phyloP scores from a whole-genome alignment of 2,888 invertebrate genomes.

The Rambutsinella grinnellia region DNA sequence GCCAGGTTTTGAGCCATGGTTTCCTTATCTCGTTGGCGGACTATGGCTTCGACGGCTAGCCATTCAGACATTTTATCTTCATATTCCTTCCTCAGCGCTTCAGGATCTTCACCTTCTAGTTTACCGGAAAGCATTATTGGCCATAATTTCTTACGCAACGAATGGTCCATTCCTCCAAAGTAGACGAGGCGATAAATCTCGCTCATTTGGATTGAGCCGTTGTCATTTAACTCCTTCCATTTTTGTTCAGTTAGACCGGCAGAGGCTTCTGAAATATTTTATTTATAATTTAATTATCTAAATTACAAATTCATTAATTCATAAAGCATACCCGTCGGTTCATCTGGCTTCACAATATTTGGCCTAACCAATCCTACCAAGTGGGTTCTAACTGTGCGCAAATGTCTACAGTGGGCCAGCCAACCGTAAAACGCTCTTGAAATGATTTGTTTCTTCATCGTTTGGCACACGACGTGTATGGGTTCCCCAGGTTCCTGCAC shows the following conservation, averaged over 20 bases:
- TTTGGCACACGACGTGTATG: conserved; percentile 86
- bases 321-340: conserved; percentile 64
- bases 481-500: conserved; percentile 69
- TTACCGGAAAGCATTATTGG: conserved; percentile 63
- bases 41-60: conserved; percentile 94
- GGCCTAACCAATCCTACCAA: conserved; percentile 83
- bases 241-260: conserved; percentile 80
- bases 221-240: conserved; percentile 79
- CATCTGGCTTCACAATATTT: conserved; percentile 75
- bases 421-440: conserved; percentile 97
- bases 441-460: conserved; percentile 94
- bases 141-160: conserved; percentile 76
- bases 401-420: conserved; percentile 93
- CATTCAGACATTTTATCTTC: conserved; percentile 96
- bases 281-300: too few species aligned
- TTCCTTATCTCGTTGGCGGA: conserved; percentile 84
- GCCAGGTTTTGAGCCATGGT: conserved; percentile 88
- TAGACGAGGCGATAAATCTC: conserved; percentile 89
- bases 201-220: conserved; percentile 72
- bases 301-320: not conserved
- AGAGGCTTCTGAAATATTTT: conserved; percentile 60
- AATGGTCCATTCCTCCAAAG: conserved; percentile 87
- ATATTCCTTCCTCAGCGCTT: conserved; percentile 59
- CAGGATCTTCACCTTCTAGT: conserved; percentile 59
- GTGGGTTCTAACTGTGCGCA: conserved; percentile 93